phyloP scores from a whole-genome alignment of 2,113 vertebrate genomes.

The Pontoporia blainvillei region DNA sequence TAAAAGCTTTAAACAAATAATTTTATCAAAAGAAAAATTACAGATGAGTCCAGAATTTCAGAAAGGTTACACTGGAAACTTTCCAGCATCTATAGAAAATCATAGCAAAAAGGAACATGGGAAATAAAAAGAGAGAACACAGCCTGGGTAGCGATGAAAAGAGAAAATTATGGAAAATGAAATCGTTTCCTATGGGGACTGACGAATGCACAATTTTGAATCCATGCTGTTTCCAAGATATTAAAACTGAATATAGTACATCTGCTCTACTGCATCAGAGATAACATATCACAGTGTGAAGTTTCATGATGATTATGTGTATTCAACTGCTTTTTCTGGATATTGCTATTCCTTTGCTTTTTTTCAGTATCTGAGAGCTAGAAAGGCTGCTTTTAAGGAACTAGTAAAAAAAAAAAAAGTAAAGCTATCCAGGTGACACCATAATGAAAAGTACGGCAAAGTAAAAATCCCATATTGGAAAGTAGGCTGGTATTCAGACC shows the following conservation, averaged over 20 bases:
- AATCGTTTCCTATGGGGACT: slow-evolving; percentile 62
- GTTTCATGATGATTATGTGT: slow-evolving; percentile 64
- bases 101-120: neutral
- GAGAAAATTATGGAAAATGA: slow-evolving; percentile 63
- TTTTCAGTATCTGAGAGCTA: slow-evolving; percentile 64
- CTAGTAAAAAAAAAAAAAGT: neutral
- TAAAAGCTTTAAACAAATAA: neutral
- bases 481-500: neutral
- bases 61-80: slow-evolving; percentile 15
- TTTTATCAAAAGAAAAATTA: neutral
- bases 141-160: slow-evolving; percentile 39
- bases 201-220: slow-evolving; percentile 29
- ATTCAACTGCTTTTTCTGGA: slow-evolving; percentile 61
- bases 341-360: slow-evolving; percentile 51
- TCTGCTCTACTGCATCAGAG: slow-evolving; percentile 67
- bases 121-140: slow-evolving; percentile 16
- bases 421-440: neutral
- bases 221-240: slow-evolving; percentile 76
- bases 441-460: slow-evolving; percentile 11
- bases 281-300: slow-evolving; percentile 75
- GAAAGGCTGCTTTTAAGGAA: slow-evolving; percentile 52
- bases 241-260: slow-evolving; percentile 80
- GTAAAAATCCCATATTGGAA: neutral
- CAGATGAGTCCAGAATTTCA: slow-evolving; percentile 6
- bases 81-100: slow-evolving; percentile 5